Percentiles rank a stretch among this genome's conserved stretches.
These are phyloP conservation scores for Polyploca ridens DNA, from an alignment of 2,888 invertebrate genomes.

Conservation along the genomic window DNA sequence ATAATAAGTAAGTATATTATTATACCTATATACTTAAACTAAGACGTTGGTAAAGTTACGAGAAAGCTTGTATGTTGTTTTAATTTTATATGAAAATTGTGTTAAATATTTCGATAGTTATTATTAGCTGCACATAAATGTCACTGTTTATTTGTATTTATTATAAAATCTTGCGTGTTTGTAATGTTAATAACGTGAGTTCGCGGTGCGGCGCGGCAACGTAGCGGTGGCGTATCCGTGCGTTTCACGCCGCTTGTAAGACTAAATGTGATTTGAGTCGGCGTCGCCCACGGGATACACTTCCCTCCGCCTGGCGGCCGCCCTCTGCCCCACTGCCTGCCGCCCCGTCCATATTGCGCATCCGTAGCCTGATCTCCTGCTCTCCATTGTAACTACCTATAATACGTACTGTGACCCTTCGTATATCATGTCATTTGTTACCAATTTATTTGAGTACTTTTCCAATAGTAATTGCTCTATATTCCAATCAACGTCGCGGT, in stretches of 20 bases:
- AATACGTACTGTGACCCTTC: not conserved
- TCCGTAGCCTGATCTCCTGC: conserved; percentile 32
- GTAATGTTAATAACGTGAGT: conserved; percentile 25
- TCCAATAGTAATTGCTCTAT: not conserved
- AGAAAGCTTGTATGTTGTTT: not conserved
- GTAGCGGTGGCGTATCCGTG: conserved; percentile 46
- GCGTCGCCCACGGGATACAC: conserved; percentile 53
- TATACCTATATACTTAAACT: not conserved
- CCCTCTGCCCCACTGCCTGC: conserved; percentile 56
- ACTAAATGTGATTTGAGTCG: conserved; percentile 73
- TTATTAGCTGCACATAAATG: conserved; percentile 13
- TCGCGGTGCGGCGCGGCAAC: conserved; percentile 42
- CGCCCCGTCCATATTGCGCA: conserved; percentile 37
- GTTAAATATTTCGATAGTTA: conserved; percentile 9
- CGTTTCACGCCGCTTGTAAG: conserved; percentile 63
- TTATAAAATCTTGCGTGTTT: conserved; percentile 28
- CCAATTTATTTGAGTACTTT: not conserved
- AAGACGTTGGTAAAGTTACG: not conserved
- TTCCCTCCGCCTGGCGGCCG: conserved; percentile 55
- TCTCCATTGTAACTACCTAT: not conserved
- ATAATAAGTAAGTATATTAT: not conserved
- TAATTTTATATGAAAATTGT: not conserved
- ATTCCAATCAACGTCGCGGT: not conserved
- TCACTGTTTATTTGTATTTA: conserved; percentile 20
- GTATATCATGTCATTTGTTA: not conserved